Percentiles rank a stretch among this genome's conserved stretches.
phyloP scores from a whole-genome alignment of 1,140 invertebrate species.

The Doryteuthis pealeii region DNA sequence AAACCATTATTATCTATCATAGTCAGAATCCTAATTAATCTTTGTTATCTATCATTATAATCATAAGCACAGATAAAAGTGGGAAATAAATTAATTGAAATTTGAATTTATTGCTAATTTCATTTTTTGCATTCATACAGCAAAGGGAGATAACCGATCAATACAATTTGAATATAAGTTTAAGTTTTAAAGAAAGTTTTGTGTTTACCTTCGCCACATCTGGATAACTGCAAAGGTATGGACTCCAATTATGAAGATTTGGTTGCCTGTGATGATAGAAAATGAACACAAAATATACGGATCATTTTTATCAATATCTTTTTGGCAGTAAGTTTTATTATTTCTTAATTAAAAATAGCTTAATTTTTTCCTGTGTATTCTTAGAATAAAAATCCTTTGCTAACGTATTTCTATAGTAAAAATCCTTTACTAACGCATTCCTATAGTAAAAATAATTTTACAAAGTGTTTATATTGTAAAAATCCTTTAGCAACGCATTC shows the following conservation, averaged over 20 bases:
- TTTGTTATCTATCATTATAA: not conserved
- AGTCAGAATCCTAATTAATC: not conserved
- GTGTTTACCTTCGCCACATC: constrained; percentile 47
- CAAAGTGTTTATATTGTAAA: too few species aligned
- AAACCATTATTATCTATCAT: too few species aligned
- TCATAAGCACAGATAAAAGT: not conserved
- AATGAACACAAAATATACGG: not conserved
- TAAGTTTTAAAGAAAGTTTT: constrained; percentile 4
- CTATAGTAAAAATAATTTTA: too few species aligned
- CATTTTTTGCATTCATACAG: not conserved
- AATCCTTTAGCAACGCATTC: too few species aligned
- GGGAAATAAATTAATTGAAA: not conserved
- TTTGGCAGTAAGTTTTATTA: not conserved
- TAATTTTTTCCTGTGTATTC: not conserved
- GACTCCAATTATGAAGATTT: constrained; percentile 47
- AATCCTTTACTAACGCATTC: too few species aligned
- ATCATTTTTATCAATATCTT: not conserved
- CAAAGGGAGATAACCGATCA: not conserved
- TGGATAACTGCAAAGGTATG: constrained; percentile 51
- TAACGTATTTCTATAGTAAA: not conserved
- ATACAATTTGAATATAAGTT: not conserved
- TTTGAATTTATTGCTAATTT: not conserved
- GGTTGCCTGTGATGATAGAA: constrained; percentile 43
- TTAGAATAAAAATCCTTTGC: not conserved
- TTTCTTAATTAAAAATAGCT: not conserved